Evolutionary conservation across 2,113 vertebrate genomes (phyloP), one percentile per base, ranked within the genome.

Genomic region (Poeciliopsis occidentalis): DNA sequence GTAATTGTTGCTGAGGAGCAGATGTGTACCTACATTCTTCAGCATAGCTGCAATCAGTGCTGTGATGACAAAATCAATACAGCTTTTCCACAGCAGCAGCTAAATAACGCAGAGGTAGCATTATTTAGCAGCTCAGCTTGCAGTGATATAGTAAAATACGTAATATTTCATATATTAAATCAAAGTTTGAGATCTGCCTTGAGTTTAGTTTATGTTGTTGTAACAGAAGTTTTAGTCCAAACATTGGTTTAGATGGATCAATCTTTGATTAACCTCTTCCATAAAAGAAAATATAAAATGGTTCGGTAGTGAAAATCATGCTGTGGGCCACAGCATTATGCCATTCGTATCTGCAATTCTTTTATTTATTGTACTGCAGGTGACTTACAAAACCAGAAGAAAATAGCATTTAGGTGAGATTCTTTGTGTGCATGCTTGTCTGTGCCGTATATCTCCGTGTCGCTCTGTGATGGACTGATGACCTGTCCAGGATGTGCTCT

Each of bases 101-200:
- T 37, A 37, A 37, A 37, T 37, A 37, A 37, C 34, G 41, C 19
- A 29, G 64, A 4, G 34, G 44, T 39, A 65, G 66, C 60, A 62
- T 75, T 70, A 85, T 85, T 89, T 84, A 57, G 15, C 29, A 51
- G n/a, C 34, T 61, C 37, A 64, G 44, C 47, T 64, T 31, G 64
- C 29, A 63, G 12, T 30, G 34, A 11, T 37, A 12, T 11, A 64
- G 19, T 19, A 4, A 26, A 51, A 12, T 37, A 37, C 24, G 3
- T 51, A 12, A 39, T 19, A n/a, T 37, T 4, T 67, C n/a, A 30
- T 17, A 37, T 66, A n/a, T 26, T 12, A 72, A 47, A 72, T 1
- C 7, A 11, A n/a, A 39, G 24, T 37, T 60, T 70, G 12, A 60
- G 54, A 7, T 24, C 1, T 57, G 7, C 3, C 51, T 57, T 57